A percentile compares a stretch with the other conserved stretches of the same genome.
Conservation (phyloP, 2,888 invertebrate genomes). For the Cataglyphis albicans region DNA sequence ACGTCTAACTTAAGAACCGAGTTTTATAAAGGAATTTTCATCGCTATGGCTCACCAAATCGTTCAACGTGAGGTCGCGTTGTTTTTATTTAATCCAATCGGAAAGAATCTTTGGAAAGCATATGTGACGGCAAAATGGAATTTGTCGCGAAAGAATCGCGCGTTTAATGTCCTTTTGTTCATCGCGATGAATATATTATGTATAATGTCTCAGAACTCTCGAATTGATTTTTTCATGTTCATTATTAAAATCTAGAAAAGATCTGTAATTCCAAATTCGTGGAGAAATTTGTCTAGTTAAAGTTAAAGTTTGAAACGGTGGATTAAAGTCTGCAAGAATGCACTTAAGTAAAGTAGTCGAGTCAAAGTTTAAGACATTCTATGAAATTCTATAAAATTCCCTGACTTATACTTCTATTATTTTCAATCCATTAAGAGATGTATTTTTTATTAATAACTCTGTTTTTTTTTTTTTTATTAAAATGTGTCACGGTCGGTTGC, state of each 20-base stretch:
- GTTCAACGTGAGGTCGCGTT: constrained; percentile 44
- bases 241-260: neutral
- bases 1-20: constrained; percentile 27
- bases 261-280: neutral
- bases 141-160: neutral
- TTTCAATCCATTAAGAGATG: neutral
- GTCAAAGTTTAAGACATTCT: neutral
- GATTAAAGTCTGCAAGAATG: neutral
- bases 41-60: neutral
- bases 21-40: constrained; percentile 44
- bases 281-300: neutral
- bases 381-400: neutral
- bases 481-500: neutral
- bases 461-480: constrained; percentile 16
- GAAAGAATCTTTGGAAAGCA: neutral
- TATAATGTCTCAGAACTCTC: neutral
- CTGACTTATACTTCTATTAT: neutral
- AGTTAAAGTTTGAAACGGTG: neutral
- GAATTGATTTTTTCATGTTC: neutral
- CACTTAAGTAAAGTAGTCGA: neutral
- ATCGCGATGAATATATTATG: neutral
- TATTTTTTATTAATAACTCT: neutral
- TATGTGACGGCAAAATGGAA: neutral
- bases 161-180: neutral
- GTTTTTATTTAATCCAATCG: neutral